Base-by-base conservation (phyloP, 2,888 invertebrate genomes). In the Drosophila phalerata region DNA sequence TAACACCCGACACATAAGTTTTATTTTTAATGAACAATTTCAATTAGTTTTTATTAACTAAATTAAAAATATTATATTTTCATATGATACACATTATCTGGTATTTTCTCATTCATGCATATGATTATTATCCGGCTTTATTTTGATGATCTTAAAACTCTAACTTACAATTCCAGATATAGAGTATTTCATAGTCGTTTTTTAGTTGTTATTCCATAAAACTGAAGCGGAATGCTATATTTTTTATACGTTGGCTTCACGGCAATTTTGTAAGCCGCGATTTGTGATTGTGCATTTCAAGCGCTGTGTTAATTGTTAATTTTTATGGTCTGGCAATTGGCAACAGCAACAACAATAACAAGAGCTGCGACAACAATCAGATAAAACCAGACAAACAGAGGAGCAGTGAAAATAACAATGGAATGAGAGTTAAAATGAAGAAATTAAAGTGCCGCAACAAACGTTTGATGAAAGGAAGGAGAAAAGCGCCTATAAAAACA, bases 251-350 rank as follows among this genome's bases (percentile, higher is more conserved):
- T 81, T 61, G 72, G 63, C 77, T 81, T 71, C 73, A 55, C 76
- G 73, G 75, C 76, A 66, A 63, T 82, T 85, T 87, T 90, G 87
- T 90, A 86, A 90, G 84, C 88, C 84, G 86, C 88, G 83, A 83
- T 87, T 83, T 87, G 76, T 67, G 79, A 76, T 87, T 84, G 84
- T 87, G 45, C 85, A 73, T 69, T 83, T 72, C 53, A 71, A 70
- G 82, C 68, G 72, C 66, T 83, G 77, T 86, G 86, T 89, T 90
- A 90, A 90, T 90, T 90, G 90, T 88, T 85, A 90, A 90, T 86
- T 91, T 90, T 91, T 90, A 90, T 90, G 90, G 91, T 90, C 90
- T 91, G 80, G 82, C 85, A 89, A 88, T 85, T 87, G 89, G 66
- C 32, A 30, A 48, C 56, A 66, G 64, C 42, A 64, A 49, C 43